Percentiles rank a stretch among this genome's conserved stretches.
Conservation (phyloP, 2,113 vertebrate genomes). For the Ochotona princeps region DNA sequence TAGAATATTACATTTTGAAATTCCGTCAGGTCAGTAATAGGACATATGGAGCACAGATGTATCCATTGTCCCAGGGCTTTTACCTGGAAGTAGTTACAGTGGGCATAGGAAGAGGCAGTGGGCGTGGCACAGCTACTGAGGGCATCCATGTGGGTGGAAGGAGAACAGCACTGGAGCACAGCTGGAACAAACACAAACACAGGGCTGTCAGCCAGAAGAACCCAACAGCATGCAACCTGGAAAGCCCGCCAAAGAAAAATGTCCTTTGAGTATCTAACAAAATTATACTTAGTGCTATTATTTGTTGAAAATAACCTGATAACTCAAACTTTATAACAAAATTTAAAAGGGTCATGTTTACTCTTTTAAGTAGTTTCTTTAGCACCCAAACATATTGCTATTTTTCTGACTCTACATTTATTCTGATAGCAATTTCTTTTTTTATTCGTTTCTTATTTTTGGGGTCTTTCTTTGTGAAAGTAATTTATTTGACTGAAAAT, state of each 20-base stretch:
- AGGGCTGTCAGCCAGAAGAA: constrained; percentile 8
- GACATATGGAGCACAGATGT: not conserved
- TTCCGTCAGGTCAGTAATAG: not conserved
- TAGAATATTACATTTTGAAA: constrained; percentile 56
- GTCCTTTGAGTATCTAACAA: constrained; percentile 16
- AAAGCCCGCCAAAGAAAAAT: not conserved
- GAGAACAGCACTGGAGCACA: constrained; percentile 77
- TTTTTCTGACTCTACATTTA: constrained; percentile 53
- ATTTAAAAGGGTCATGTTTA: constrained; percentile 29
- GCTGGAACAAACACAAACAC: constrained; percentile 77
- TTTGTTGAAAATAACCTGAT: constrained; percentile 49
- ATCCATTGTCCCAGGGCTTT: not conserved
- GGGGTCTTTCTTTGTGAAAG: constrained; percentile 36
- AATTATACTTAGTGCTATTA: constrained; percentile 8
- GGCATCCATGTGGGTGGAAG: constrained; percentile 77
- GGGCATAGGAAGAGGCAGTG: constrained; percentile 75
- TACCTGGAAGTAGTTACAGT: constrained; percentile 86
- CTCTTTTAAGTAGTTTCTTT: constrained; percentile 49
- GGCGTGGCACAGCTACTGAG: constrained; percentile 75
- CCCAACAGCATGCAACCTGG: not conserved
- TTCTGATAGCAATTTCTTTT: constrained; percentile 51
- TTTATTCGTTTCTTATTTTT: not conserved
- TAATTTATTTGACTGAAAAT: constrained; percentile 52
- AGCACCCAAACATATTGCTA: constrained; percentile 38
- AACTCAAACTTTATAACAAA: constrained; percentile 12